Evolutionary conservation across 2,888 invertebrate genomes (phyloP).

Genomic region (Drosophila nr. fundita): DNA sequence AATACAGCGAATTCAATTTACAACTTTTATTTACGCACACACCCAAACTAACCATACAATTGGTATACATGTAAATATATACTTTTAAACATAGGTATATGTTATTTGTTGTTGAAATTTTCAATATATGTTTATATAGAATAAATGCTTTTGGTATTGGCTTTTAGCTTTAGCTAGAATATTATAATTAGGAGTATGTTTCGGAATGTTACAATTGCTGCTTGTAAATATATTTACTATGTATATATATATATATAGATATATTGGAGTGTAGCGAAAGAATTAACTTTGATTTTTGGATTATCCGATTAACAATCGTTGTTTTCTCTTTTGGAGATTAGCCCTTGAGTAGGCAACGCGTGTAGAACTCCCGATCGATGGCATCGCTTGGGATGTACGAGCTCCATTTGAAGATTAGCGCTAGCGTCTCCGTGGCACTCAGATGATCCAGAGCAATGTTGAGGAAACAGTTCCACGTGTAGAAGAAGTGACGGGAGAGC

Average conservation of each 20-base stretch:
- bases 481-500: slow-evolving; percentile 83
- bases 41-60: slow-evolving; percentile 35
- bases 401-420: slow-evolving; percentile 84
- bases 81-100: slow-evolving; percentile 21
- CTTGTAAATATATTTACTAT: slow-evolving; percentile 32
- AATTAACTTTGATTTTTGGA: background rate
- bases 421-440: slow-evolving; percentile 79
- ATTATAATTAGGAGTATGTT: slow-evolving; percentile 43
- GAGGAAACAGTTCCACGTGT: slow-evolving; percentile 84
- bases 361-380: slow-evolving; percentile 84
- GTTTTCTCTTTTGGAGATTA: slow-evolving; percentile 33
- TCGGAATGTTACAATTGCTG: slow-evolving; percentile 32
- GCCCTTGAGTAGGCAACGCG: slow-evolving; percentile 83
- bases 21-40: slow-evolving; percentile 51
- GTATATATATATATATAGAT: background rate
- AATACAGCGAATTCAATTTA: slow-evolving; percentile 5
- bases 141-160: slow-evolving; percentile 77
- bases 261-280: background rate
- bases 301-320: background rate
- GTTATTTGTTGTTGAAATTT: slow-evolving; percentile 2
- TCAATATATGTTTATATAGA: slow-evolving; percentile 60
- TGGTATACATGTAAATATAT: slow-evolving; percentile 28
- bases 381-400: slow-evolving; percentile 84
- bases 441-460: slow-evolving; percentile 82
- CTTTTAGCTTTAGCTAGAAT: slow-evolving; percentile 54